Base-by-base conservation (phyloP, 2,888 invertebrate species). In the Sminthurinus aureus region DNA sequence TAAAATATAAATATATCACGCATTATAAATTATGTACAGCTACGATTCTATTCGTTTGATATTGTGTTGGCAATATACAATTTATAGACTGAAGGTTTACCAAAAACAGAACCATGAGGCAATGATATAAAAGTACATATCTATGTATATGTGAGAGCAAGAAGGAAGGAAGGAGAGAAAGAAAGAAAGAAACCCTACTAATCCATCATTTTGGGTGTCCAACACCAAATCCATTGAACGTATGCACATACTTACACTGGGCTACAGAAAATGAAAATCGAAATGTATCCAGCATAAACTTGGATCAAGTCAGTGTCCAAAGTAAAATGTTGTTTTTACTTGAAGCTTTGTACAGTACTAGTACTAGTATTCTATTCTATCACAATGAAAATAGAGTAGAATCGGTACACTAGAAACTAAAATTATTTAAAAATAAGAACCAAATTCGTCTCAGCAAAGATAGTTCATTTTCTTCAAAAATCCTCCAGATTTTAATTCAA, bases 131-230 rank as follows among this genome's bases (percentile, higher is more conserved):
- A 64, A 18, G 74, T 26, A n/a, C n/a, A n/a, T n/a, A n/a, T n/a
- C n/a, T n/a, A n/a, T n/a, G 50, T 6, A 26, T 38, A 6, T 71
- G 58, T 52, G 24, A 66, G 22, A 69, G 22, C 38, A 50, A 26
- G 20, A 51, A 73, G 50, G 51, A 38, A 24, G 20, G 73, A 73
- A 24, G 20, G 73, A 73, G 38, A 64, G 58, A 77, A 52, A 20
- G 77, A 12, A 64, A 78, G 64, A 78, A 58, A 67, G 79, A 15
- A 79, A 79, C 79, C 79, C 79, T 38, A 79, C 76, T 38, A 82
- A 82, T 82, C 82, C 82, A 82, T 82, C 82, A 82, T 82, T 82
- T 77, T 15, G 82, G 51, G 82, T 82, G 82, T 82, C 76, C 76
- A 76, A 75, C 76, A 82, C 76, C 69, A 82, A 76, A 82, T 82